Conservation (phyloP, 2,888 invertebrate genomes). For the Carterocephalus palaemon region DNA sequence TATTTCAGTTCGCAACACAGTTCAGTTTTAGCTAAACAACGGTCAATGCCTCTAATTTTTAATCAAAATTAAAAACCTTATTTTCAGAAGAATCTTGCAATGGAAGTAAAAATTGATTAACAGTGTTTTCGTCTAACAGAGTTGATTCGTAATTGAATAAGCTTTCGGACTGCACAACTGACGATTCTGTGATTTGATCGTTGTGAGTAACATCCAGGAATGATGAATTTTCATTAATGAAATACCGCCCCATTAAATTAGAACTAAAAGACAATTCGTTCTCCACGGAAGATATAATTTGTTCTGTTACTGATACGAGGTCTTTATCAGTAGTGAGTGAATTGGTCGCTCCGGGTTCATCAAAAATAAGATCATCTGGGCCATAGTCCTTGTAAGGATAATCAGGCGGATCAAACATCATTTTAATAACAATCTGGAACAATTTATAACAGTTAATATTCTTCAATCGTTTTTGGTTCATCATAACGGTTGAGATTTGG, state of each 20-base stretch:
- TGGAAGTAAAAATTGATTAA: conserved; percentile 67
- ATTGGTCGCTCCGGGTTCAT: conserved; percentile 25
- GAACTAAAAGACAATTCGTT: conserved; percentile 52
- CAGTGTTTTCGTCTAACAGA: conserved; percentile 65
- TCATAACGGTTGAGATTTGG: too few species aligned
- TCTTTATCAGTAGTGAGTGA: conserved; percentile 35
- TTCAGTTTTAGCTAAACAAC: too few species aligned
- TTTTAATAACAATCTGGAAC: conserved; percentile 38
- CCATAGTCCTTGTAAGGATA: conserved; percentile 67
- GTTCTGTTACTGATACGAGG: conserved; percentile 39
- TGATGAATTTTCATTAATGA: conserved; percentile 46
- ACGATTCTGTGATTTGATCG: conserved; percentile 45
- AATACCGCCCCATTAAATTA: conserved; percentile 54
- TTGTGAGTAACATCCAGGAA: conserved; percentile 35
- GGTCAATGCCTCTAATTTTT: too few species aligned
- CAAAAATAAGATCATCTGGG: conserved; percentile 54
- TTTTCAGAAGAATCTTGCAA: conserved; percentile 45
- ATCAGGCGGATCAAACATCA: conserved; percentile 75
- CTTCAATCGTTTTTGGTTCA: background rate
- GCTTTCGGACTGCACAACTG: conserved; percentile 53
- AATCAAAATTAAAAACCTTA: conserved; percentile 37
- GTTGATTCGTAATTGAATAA: conserved; percentile 60
- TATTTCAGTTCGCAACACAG: too few species aligned
- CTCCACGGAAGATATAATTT: conserved; percentile 46
- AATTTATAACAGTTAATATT: conserved; percentile 4